Base-by-base conservation (phyloP, 2,113 vertebrate species). In the Rhinolophus sinicus region DNA sequence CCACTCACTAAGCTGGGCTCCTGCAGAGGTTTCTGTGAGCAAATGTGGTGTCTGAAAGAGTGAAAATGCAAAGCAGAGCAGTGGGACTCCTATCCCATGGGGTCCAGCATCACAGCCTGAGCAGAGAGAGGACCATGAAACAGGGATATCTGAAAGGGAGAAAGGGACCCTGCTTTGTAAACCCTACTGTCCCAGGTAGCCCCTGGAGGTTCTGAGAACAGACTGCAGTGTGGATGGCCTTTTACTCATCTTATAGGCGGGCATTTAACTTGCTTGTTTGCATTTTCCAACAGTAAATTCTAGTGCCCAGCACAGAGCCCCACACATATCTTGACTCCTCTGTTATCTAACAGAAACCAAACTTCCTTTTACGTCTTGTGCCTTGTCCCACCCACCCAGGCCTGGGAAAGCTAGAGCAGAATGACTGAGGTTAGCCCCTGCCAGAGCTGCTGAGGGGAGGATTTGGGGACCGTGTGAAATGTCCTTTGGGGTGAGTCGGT, bases 261-360 rank as follows among this genome's bases (percentile, higher is more conserved):
- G 22, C 30, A 30, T 50, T 72, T 65, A 70, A 81, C 35, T 35
- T 0, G 26, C 8, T 13, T 3, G 5, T 40, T 33, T 81, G 50
- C 58, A 56, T 35, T 73, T 85, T 50, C 65, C 60, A 58, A 72
- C 33, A 76, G 64, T 38, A 44, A 80, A 85, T 88, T 72, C 80
- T 72, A 81, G 62, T 5, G 3, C 56, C 24, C 28, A 91, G 52
- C 19, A 8, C 38, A 14, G 56, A 91, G 40, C 38, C 81, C n/a
- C 47, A 87, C n/a, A 4, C 8, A 35, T 58, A 16, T 54, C 88
- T 75, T 64, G 58, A 38, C 65, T 72, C 21, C 15, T 87, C 33
- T 78, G 56, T 93, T 93, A 83, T 75, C 58, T 58, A 62, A 83
- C n/a, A 58, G 60, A 90, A 92, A 77, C 52, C 76, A 84, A 62